These are phyloP conservation scores for Mirounga angustirostris DNA, from an alignment of 2,113 vertebrate species.

Conservation along the genomic window DNA sequence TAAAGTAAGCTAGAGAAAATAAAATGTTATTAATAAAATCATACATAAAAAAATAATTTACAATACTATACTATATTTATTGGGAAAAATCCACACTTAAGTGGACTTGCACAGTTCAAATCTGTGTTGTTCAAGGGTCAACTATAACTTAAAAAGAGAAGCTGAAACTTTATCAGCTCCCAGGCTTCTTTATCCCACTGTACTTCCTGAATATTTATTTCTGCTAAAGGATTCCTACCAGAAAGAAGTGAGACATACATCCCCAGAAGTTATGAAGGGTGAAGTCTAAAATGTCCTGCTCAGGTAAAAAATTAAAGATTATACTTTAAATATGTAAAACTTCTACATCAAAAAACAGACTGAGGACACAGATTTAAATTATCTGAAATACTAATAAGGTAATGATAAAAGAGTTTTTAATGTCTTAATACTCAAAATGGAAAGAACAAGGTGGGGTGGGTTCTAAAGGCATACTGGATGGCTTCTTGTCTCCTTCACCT, in stretches of 20 bases:
- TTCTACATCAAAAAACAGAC: not conserved
- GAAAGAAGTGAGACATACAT: not conserved
- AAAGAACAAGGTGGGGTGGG: not conserved
- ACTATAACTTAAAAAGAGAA: not conserved
- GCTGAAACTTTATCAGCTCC: not conserved
- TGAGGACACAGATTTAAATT: not conserved
- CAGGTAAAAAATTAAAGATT: not conserved
- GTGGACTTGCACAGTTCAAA: not conserved
- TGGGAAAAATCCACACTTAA: not conserved
- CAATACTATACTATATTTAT: not conserved
- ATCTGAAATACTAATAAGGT: not conserved
- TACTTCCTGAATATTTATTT: not conserved
- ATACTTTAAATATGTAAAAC: not conserved
- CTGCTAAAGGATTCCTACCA: not conserved
- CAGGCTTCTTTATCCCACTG: fast-evolving
- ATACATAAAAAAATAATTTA: not conserved
- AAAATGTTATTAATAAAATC: not conserved
- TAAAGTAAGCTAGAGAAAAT: not conserved
- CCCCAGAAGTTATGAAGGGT: not conserved
- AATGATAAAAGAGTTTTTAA: not conserved
- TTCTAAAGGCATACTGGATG: not conserved
- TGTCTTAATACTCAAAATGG: not conserved
- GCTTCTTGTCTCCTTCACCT: not conserved
- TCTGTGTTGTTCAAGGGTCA: not conserved
- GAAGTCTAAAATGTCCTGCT: not conserved